Conservation (phyloP, 2,888 invertebrate species). For the Cryptus viduatorius region DNA sequence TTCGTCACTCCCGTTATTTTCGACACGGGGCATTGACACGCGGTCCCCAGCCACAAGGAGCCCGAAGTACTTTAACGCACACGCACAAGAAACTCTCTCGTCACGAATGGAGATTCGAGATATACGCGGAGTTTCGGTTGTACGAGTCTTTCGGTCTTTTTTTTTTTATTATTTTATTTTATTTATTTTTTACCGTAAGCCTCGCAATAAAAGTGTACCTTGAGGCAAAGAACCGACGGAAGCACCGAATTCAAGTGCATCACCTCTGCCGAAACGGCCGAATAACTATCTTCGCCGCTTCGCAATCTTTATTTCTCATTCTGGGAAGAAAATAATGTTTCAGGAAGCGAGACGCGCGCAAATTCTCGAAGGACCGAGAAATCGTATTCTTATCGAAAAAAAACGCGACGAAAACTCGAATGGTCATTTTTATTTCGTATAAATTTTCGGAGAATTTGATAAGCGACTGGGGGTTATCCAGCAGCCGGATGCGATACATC, state of each 20-base stretch:
- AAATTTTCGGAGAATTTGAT: conserved; percentile 40
- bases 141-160: not conserved
- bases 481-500: not conserved
- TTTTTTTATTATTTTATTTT: not conserved
- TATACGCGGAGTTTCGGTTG: not conserved
- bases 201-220: not conserved
- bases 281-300: not conserved
- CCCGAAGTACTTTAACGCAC: conserved; percentile 16
- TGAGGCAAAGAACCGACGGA: not conserved
- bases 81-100: conserved; percentile 9
- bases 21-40: conserved; percentile 67
- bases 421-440: no score
- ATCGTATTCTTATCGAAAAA: not conserved
- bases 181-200: conserved; percentile 1
- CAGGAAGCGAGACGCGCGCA: not conserved
- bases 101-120: conserved; percentile 20
- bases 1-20: conserved; percentile 68
- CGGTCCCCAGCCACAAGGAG: conserved; percentile 24
- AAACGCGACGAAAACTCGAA: not conserved
- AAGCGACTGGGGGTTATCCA: conserved; percentile 19
- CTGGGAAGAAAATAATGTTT: not conserved
- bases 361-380: not conserved
- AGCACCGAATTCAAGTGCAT: not conserved
- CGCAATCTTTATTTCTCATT: not conserved
- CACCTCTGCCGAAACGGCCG: not conserved